Conservation (phyloP, 2,797 vertebrate species). For the Schizopygopsis pylzovi region DNA sequence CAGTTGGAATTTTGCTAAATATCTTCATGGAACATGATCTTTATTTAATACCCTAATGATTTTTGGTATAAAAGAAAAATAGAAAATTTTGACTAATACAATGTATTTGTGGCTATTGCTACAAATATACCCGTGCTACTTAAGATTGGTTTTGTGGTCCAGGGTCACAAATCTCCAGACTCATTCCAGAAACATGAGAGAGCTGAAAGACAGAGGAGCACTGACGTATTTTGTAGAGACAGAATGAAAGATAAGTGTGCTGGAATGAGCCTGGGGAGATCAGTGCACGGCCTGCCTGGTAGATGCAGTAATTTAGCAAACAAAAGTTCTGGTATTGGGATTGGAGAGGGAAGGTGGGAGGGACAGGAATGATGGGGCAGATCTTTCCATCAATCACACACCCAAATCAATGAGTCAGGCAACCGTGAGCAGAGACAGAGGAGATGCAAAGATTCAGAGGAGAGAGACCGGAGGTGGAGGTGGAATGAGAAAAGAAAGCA, state of each 20-base stretch:
- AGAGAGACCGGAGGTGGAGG: neutral
- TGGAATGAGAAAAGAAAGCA: neutral
- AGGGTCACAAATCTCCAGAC: neutral
- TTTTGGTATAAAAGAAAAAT: too few species aligned
- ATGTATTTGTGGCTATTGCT: too few species aligned
- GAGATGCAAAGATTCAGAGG: constrained; percentile 3
- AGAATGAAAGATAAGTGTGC: constrained; percentile 19
- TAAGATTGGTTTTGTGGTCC: too few species aligned
- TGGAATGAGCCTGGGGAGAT: constrained; percentile 38
- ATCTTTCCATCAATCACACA: constrained; percentile 50
- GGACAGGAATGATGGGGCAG: constrained; percentile 36
- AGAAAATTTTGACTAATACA: too few species aligned
- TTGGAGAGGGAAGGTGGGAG: constrained; percentile 33
- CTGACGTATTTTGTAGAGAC: constrained; percentile 2
- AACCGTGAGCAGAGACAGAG: constrained; percentile 16
- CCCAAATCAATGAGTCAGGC: constrained; percentile 43
- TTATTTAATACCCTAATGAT: too few species aligned
- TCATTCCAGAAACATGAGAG: neutral
- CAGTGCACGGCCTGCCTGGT: constrained; percentile 26
- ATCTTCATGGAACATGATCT: too few species aligned
- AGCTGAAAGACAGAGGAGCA: neutral
- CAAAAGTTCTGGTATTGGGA: constrained; percentile 31
- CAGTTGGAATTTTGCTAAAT: too few species aligned
- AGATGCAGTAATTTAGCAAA: constrained; percentile 52
- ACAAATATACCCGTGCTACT: too few species aligned